Base-by-base conservation (phyloP, 2,888 invertebrate genomes). In the Cinara cedri region DNA sequence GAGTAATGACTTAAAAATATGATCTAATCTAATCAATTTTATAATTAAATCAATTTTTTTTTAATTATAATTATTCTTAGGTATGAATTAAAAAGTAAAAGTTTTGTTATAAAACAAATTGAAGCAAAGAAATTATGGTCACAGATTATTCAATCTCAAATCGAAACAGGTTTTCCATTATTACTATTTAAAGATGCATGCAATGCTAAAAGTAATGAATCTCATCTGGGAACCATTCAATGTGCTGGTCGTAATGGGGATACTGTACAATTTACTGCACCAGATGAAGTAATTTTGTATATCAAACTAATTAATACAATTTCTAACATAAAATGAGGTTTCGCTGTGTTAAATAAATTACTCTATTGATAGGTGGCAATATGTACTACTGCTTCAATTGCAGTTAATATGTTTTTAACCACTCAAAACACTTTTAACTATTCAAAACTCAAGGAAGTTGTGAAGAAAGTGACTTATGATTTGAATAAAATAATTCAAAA, bases 181-280 rank as follows among this genome's bases (percentile, higher is more conserved):
- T 97, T 99, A 96, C 87, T 96, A 0, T 96, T 95, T 85, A 96
- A 96, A 87, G 99, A 99, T 87, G 90, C 96, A 2, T 98, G 98
- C 85, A 99, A 99, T 85, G 88, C 93, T 1, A 99, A 99, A 87
- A 96, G 96, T 81, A 99, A 99, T 86, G 99, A 99, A 85, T 93
- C 98, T 86, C 98, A 99, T 87, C 87, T 99, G 81, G 99, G 99
- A 16, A 98, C 98, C 0, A 98, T 99, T 83, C 97, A 96, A 87
- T 96, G 97, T 86, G 96, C 97, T 84, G 99, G 98, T 86, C 88
- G 99, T 57, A 98, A 98, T 86, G 98, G 98, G 0, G 99, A 99
- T 89, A 95, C 99, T 83, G 91, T 99, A 0, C 94, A 99, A 86
- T 99, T 97, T 86, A 95, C 95, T 3, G 90, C 95, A n/a, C 87